phyloP scores from a whole-genome alignment of 2,797 vertebrate genomes.

The Microhierax caerulescens region DNA sequence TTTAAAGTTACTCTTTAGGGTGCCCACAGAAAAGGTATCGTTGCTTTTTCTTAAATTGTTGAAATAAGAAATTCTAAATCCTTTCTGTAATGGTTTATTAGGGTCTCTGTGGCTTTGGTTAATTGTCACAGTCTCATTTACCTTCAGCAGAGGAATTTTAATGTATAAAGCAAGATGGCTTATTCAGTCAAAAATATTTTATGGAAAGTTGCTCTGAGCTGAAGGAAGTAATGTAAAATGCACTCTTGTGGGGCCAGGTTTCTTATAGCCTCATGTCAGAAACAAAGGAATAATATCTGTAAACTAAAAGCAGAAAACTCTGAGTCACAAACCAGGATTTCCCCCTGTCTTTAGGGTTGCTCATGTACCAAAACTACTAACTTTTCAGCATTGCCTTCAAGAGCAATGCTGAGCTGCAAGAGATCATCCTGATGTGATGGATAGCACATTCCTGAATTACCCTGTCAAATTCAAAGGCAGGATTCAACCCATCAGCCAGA shows the following conservation, averaged over 20 bases:
- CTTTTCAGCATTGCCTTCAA: background rate
- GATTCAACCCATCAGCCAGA: slow-evolving; percentile 28
- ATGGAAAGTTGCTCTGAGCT: slow-evolving; percentile 51
- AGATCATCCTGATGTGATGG: background rate
- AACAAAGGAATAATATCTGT: slow-evolving; percentile 56
- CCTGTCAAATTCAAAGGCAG: slow-evolving; percentile 11
- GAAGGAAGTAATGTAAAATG: slow-evolving; percentile 52
- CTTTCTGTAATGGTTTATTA: slow-evolving; percentile 13
- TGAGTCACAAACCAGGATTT: slow-evolving; percentile 30
- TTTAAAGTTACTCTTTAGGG: background rate
- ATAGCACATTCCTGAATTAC: background rate
- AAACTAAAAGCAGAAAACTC: slow-evolving; percentile 49
- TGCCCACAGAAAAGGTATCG: background rate
- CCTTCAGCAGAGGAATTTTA: slow-evolving; percentile 59
- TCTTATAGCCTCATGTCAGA: slow-evolving; percentile 31
- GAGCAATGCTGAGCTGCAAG: background rate
- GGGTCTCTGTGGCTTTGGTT: slow-evolving; percentile 39
- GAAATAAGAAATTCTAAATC: background rate
- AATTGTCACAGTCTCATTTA: slow-evolving; percentile 60
- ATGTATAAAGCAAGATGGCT: slow-evolving; percentile 45
- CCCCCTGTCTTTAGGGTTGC: background rate
- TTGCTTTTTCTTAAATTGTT: background rate
- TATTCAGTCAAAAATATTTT: slow-evolving; percentile 66
- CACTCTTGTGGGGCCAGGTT: slow-evolving; percentile 39
- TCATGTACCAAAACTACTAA: background rate